Base-by-base conservation (phyloP, 2,888 invertebrate genomes). In the Stegana nigrithorax region DNA sequence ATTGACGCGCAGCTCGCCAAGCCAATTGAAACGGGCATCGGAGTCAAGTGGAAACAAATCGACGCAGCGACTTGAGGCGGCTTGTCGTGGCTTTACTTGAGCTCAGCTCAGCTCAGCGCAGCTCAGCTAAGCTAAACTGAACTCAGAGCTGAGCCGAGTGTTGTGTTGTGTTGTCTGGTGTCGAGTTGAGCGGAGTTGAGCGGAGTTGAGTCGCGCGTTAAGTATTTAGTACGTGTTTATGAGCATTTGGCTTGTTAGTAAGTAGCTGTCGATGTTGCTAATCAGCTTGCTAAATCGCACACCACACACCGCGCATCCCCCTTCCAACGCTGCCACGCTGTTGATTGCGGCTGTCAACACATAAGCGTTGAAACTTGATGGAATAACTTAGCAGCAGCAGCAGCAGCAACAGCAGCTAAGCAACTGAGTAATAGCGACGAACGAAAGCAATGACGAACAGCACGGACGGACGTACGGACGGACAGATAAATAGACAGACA, bases 341-440 rank as follows among this genome's bases (percentile, higher is more conserved):
- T n/a, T n/a, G n/a, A n/a, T n/a, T 23, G n/a, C 45, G 25, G 21
- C 25, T 47, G 47, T 42, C 42, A 42, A 47, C 25, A 47, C 47
- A 12, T 23, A 47, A 23, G 47, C 65, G 77, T 77, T 65, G 66
- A 67, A 68, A n/a, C n/a, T 78, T 79, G 80, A 75, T 78, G 79
- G 80, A 78, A 75, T 47, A 47, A 47, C 47, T n/a, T 25, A 17
- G 14, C 17, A 17, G 23, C 32, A 55, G 36, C 21, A 12, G 27
- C 26, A 27, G 51, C 39, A n/a, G 14, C 14, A 17, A 2, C 14
- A 2, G 12, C 14, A 5, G 14, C 14, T n/a, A 39, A 17, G 6
- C 10, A 7, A 29, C 29, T 29, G 10, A 29, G 10, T 7, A 29
- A 29, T 29, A 29, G 29, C 6, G n/a, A 29, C 10, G 6, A 29